phyloP scores from a whole-genome alignment of 2,888 invertebrate genomes.

The Sepioteuthis lessoniana region DNA sequence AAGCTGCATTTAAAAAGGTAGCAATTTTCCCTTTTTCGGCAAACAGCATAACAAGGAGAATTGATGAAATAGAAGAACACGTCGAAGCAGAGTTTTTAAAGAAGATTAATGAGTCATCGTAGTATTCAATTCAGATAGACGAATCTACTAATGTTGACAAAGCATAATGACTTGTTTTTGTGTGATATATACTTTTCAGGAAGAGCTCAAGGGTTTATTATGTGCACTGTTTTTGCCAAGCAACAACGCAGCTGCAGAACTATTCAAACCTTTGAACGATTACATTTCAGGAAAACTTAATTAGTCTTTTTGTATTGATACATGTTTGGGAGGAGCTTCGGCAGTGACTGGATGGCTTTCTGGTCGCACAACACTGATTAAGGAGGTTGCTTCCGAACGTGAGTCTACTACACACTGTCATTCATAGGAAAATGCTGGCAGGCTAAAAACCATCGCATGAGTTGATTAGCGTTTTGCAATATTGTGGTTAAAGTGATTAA shows the following conservation, averaged over 20 bases:
- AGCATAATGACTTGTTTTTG: not conserved
- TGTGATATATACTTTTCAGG: slow-evolving; percentile 37
- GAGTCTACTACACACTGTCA: too few species aligned
- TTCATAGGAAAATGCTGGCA: too few species aligned
- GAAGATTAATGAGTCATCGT: not conserved
- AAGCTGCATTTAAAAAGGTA: not conserved
- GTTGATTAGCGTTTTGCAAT: not conserved
- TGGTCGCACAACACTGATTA: not conserved
- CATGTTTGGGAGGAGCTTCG: not conserved
- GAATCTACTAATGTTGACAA: not conserved
- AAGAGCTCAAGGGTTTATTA: not conserved
- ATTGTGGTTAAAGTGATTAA: slow-evolving; percentile 44
- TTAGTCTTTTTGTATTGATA: not conserved
- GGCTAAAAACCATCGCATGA: not conserved
- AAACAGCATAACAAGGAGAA: not conserved
- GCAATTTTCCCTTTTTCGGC: not conserved
- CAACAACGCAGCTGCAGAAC: not conserved
- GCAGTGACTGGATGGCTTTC: not conserved
- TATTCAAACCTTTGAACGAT: slow-evolving; percentile 35
- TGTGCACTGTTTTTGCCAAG: slow-evolving; percentile 36
- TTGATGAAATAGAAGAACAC: not conserved
- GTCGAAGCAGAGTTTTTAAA: not conserved
- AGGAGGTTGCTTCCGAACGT: slow-evolving; percentile 25
- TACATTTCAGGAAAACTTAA: too few species aligned
- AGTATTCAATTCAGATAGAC: not conserved